Percentiles rank a stretch among this genome's conserved stretches.
Conservation (phyloP, 2,888 invertebrate species). For the Morpho helenor region DNA sequence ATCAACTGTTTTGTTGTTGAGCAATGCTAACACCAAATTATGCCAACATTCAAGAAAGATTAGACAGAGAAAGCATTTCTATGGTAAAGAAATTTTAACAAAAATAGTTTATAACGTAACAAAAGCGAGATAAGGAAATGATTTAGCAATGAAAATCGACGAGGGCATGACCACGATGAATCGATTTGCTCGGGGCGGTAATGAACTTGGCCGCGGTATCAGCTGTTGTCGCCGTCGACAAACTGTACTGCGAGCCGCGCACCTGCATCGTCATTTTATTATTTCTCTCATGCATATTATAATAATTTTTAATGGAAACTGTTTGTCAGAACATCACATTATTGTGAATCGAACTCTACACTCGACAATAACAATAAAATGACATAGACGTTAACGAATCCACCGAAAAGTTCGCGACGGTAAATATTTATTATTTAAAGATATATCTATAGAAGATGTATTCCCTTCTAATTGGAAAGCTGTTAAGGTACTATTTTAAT, state of each 20-base stretch:
- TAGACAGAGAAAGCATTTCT: conserved; percentile 17
- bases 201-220: conserved; percentile 73
- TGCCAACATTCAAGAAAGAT: background rate
- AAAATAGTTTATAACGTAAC: conserved; percentile 16
- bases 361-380: no score
- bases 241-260: conserved; percentile 29
- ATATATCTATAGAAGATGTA: no score
- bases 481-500: no score
- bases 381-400: no score
- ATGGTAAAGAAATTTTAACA: conserved; percentile 11
- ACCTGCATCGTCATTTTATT: background rate
- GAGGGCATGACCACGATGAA: conserved; percentile 56
- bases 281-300: background rate
- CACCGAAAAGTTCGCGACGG: no score
- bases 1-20: no score
- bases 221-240: conserved; percentile 51
- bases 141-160: conserved; percentile 52
- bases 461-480: no score
- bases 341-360: no score
- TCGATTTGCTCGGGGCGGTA: conserved; percentile 67
- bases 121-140: conserved; percentile 43
- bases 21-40: no score
- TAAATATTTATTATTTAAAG: no score
- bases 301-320: no score
- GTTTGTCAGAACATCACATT: no score